Base-by-base conservation (phyloP, 2,113 vertebrate species). In the Cyanoderma ruficeps region DNA sequence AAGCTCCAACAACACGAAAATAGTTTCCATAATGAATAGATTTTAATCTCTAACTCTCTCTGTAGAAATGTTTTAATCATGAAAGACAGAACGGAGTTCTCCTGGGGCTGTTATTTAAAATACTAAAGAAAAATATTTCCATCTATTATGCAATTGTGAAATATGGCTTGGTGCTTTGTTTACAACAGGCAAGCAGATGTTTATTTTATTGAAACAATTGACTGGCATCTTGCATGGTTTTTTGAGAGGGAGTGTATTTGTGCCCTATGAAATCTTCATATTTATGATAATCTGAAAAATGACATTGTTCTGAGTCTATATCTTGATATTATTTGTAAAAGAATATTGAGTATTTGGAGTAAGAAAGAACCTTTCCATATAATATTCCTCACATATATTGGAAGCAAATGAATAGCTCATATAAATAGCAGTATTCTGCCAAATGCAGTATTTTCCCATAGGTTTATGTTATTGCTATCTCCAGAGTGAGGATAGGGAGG, bases 1-100 rank as follows among this genome's bases (percentile, higher is more conserved):
- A 96, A 90, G 84, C 92, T 83, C 59, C 56, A 87, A 76, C 87
- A 90, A 96, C 82, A 88, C 56, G 64, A 92, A 96, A 94, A 96
- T 81, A 94, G 63, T 94, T 96, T 83, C 94, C 85, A 88, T 91
- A 91, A 96, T 91, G 79, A 96, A 92, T 80, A 96, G 92, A 97
- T 96, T 95, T 94, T 84, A 77, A 49, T 94, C 85, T 85, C 87
- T n/a, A 87, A 85, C 57, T 95, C 93, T 37, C 81, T 82, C 80
- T 65, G 80, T 70, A 83, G 85, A 92, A 95, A 88, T 83, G 85
- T 77, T 97, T 96, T 96, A 95, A 95, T 95, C 90, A 94, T 86
- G 75, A 96, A 96, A 95, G 94, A 80, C 82, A 88, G 82, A 96
- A 86, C 27, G 19, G 64, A 64, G 68, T 74, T 81, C 95, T 92